Evolutionary conservation across 2,888 invertebrate genomes (phyloP), one percentile per base, ranked within the genome.

Genomic region (Synergus japonicus): DNA sequence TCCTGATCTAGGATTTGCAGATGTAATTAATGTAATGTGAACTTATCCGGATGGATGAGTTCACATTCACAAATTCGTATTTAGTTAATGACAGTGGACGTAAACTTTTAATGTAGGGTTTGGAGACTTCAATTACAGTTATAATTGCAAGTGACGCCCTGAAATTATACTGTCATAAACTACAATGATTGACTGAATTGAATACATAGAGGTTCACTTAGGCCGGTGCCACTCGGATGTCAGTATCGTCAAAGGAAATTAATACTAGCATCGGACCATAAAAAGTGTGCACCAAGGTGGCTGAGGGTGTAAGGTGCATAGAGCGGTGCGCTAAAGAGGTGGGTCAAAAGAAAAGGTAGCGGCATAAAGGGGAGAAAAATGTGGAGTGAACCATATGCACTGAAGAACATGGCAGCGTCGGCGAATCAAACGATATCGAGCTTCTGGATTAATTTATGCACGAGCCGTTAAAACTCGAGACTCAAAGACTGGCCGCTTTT

Each of bases 391-490:
- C 49, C 29, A 49, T 29, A 73, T 54, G 69, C 69, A 49, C 49
- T 46, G 49, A 66, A 66, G 82, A 80, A 46, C 73, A 78, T 76
- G 81, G 81, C 79, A 65, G 78, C 80, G 78, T 89, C 91, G 91
- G 91, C 90, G 89, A 91, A 92, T 92, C 91, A 91, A 92, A 91
- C 91, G 91, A 91, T 91, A 92, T 91, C 89, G 86, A 89, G 88
- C 91, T 90, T 89, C 90, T 91, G 90, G 89, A 91, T 92, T 92
- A 92, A 92, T 92, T 91, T 91, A 91, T 91, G 90, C 91, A 90
- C 89, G 89, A 90, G 90, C 89, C 88, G 91, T 91, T 92, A 91
- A 91, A 92, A 91, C 88, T 88, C 89, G 90, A 90, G 90, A 90
- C 91, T 91, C 91, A 91, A 91, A 92, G 91, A 88, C 85, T 79